Conservation (phyloP, 2,113 vertebrate species). For the Alectura lathami region DNA sequence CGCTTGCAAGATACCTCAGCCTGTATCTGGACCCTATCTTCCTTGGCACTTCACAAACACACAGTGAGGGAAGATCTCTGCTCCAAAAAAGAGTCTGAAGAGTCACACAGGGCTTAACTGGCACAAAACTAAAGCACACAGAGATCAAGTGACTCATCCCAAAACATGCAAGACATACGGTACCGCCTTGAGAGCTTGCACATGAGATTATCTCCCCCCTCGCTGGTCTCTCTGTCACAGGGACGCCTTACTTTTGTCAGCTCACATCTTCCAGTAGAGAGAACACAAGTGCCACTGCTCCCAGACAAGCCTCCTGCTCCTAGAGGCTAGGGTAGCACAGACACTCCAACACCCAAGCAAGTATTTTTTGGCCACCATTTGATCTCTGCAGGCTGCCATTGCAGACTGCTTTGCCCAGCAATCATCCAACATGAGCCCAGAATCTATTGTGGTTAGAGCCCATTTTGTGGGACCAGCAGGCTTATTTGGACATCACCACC, state of each 20-base stretch:
- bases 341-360: background rate
- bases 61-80: background rate
- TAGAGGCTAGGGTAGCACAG: fast-evolving
- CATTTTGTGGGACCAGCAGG: background rate
- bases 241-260: background rate
- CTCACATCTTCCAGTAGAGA: background rate
- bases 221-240: background rate
- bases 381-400: background rate
- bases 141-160: background rate
- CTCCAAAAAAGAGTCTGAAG: background rate
- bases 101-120: background rate
- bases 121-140: background rate
- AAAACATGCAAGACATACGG: background rate
- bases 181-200: slow-evolving; percentile 1
- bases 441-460: background rate
- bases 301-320: background rate
- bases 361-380: background rate
- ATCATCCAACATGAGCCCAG: fast-evolving
- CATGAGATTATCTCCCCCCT: background rate
- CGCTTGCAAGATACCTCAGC: background rate
- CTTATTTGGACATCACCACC: background rate
- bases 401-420: background rate
- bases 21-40: background rate
- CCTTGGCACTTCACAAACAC: background rate
- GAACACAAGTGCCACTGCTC: background rate